phyloP scores from a whole-genome alignment of 2,797 vertebrate genomes.

The Syncerus caffer region DNA sequence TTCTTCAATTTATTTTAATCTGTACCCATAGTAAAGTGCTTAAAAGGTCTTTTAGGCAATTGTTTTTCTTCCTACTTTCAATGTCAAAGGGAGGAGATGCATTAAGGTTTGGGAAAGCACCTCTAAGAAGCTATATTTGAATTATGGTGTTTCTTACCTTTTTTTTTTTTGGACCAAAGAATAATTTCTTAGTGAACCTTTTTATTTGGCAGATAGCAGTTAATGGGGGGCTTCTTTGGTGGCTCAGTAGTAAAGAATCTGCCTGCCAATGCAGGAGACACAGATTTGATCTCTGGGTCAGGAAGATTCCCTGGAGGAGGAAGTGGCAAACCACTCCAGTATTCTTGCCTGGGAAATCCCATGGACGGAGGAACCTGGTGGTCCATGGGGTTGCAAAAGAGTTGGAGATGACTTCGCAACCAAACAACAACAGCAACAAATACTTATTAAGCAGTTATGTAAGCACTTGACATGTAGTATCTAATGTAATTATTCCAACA shows the following conservation, averaged over 20 bases:
- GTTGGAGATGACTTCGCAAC: neutral
- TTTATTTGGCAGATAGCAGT: neutral
- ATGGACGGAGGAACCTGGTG: neutral
- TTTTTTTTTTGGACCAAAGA: neutral
- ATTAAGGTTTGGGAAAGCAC: neutral
- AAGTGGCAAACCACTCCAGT: neutral
- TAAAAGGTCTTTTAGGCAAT: neutral
- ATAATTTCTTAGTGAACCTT: neutral
- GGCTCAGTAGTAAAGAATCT: neutral
- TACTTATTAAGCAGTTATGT: neutral
- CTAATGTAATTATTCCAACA: constrained; percentile 1
- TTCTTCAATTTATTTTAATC: neutral
- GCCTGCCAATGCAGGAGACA: neutral
- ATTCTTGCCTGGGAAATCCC: neutral
- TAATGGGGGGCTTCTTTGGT: neutral
- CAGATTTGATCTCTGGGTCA: neutral
- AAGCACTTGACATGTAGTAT: neutral
- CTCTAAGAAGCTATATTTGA: neutral
- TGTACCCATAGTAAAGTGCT: neutral
- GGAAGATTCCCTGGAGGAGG: neutral
- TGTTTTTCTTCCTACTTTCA: constrained; percentile 13
- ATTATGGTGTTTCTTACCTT: neutral
- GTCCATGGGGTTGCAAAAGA: neutral
- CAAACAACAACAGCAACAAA: neutral
- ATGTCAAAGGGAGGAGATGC: neutral